Evolutionary conservation across 2,888 invertebrate genomes (phyloP).

Genomic region (Volucella bombylans): DNA sequence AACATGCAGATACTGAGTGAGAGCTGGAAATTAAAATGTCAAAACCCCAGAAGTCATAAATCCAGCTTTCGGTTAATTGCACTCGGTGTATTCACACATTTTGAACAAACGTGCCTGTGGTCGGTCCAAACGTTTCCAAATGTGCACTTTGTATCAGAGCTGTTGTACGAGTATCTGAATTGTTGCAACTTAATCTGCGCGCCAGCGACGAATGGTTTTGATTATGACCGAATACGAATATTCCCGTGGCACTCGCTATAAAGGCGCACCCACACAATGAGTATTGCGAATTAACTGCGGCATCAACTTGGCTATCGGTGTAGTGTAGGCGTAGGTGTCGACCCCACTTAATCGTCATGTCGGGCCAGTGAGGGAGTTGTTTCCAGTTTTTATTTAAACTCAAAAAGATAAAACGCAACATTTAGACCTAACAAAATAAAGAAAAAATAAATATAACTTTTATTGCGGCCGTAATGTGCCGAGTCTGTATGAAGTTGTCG

Average conservation of each 20-base stretch:
- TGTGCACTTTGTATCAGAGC: constrained; percentile 16
- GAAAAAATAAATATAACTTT: constrained; percentile 22
- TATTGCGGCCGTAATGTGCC: constrained; percentile 25
- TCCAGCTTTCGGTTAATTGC: constrained; percentile 69
- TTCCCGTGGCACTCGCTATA: constrained; percentile 50
- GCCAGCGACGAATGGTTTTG: constrained; percentile 48
- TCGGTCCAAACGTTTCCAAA: constrained; percentile 11
- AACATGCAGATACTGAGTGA: constrained; percentile 1
- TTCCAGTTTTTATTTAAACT: constrained; percentile 64
- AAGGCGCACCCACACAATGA: constrained; percentile 68
- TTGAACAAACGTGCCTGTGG: constrained; percentile 21
- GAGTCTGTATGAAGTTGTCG: constrained; percentile 63
- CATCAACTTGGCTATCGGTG: constrained; percentile 4
- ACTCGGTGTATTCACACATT: constrained; percentile 38
- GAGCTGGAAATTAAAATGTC: constrained; percentile 65
- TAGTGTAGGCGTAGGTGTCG: constrained; percentile 60
- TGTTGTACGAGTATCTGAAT: constrained; percentile 45
- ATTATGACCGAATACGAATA: constrained; percentile 37
- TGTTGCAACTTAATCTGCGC: constrained; percentile 69
- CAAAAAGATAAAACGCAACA: constrained; percentile 42
- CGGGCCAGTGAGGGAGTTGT: constrained; percentile 65
- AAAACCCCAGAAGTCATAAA: constrained; percentile 66
- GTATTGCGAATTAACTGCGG: constrained; percentile 66
- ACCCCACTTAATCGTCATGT: constrained; percentile 73
- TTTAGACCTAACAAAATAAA: constrained; percentile 9